Evolutionary conservation across 2,113 vertebrate genomes (phyloP), one percentile per base, ranked within the genome.

Genomic region (Archocentrus centrarchus): DNA sequence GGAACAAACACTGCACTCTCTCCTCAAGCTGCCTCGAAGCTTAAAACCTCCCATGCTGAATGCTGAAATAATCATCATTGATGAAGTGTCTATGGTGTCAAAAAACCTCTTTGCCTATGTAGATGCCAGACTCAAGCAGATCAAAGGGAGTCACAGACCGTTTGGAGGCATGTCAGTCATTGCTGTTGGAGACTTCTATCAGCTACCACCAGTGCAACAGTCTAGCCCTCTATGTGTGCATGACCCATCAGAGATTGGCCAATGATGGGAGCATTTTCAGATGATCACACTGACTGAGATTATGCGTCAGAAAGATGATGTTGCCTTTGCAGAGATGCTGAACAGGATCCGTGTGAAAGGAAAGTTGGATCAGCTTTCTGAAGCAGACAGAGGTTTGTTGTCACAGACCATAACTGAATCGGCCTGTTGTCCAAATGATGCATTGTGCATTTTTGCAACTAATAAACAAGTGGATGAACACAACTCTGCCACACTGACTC

Each of bases 241-340:
- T 32, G 85, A 91, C 6, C 80, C 84, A 13, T 9, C 70, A 59
- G 10, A 77, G 8, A 13, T 84, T 6, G 89, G 89, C 57, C 77
- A 88, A 1, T 91, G 85, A 83, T n/a, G 68, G 18, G 82, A 90
- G 57, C 6, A 82, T 22, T 92, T 90, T 47, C 59, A 94, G 44
- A 87, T 88, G 77, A 80, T 86, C 17, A 92, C 57, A 2, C 57
- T 89, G 17, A 89, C 82, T 7, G 59, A 91, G 11, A 90, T 91
- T 4, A 89, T 22, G 22, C 22, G 22, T 22, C 22, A 22, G 22
- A 22, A 22, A 22, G 22, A 22, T 22, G 22, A 22, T 90, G 22
- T 22, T 22, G 22, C 22, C 7, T 88, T 84, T 84, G 91, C 89
- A n/a, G 79, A 92, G 47, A 68, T 88, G 80, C 39, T 91, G 14